Base-by-base conservation (phyloP, 2,797 vertebrate genomes). In the Lycodopsis pacificus region DNA sequence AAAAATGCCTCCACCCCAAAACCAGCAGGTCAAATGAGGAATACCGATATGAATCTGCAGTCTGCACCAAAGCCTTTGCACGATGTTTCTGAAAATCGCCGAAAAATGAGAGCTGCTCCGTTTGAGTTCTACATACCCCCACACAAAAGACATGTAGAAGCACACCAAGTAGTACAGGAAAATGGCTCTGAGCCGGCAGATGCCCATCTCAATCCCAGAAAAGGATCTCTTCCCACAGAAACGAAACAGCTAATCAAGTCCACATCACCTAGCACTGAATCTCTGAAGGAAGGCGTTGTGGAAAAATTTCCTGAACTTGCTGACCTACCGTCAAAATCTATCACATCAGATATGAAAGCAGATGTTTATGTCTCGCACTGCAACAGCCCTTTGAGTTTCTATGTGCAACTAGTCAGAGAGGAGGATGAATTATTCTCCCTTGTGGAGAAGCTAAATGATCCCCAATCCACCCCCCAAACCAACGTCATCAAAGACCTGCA, bases 351-450 rank as follows among this genome's bases (percentile, higher is more conserved):
- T 48, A 88, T 95, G 90, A 93, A 95, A 80, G 87, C 87, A 2
- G 93, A 92, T 30, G 96, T 97, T 0, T 98, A 96, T 44, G 57
- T 98, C 76, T 98, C 98, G 0, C 95, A 98, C 11, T 93, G 93
- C 82, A 96, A 96, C 80, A 93, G 93, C 79, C 94, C 93, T 0
- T 86, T 83, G 40, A 97, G 97, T 85, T 98, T 99, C 90, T 98
- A 96, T 64, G 90, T 99, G 76, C 98, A 99, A 1, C 82, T 97
- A 20, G 87, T 89, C 51, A 90, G 92, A 48, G 96, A 98, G 0
- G 96, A 97, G 73, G 81, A 87, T 64, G 87, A 94, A 54, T 91
- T 99, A 56, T 90, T 93, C 46, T 89, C 77, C 7, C 85, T 99
- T 76, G 95, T 93, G 0, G 93, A 97, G 80, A 95, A 92, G 58